A percentile compares a stretch with the other conserved stretches of the same genome.
Conservation (phyloP, 92 coral and sea anemone species). For the Porites cylindrica region DNA sequence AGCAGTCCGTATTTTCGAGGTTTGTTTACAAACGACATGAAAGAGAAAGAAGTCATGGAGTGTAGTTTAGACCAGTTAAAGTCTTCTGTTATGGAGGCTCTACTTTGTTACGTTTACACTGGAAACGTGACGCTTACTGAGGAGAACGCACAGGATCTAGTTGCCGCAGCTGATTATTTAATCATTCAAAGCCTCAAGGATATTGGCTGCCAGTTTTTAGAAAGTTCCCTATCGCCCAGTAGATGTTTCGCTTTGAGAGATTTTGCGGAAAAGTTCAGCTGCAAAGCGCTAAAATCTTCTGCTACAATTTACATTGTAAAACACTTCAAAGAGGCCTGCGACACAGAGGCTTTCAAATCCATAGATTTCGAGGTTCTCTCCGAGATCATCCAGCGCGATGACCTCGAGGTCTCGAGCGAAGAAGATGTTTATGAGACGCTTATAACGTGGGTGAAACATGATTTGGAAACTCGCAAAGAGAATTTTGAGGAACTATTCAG, state of each 20-base stretch:
- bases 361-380: slow-evolving; percentile 60
- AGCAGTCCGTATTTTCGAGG: slow-evolving; percentile 89
- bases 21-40: slow-evolving; percentile 82
- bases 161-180: slow-evolving; percentile 87
- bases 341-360: slow-evolving; percentile 75
- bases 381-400: slow-evolving; percentile 85
- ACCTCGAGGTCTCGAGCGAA: slow-evolving; percentile 76
- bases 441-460: slow-evolving; percentile 72
- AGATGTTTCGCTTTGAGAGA: slow-evolving; percentile 82
- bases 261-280: slow-evolving; percentile 88
- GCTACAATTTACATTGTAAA: slow-evolving; percentile 74
- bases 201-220: slow-evolving; percentile 74
- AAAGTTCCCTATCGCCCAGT: slow-evolving; percentile 63
- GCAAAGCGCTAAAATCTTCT: slow-evolving; percentile 67
- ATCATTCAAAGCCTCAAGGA: slow-evolving; percentile 84
- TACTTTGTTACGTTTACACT: slow-evolving; percentile 78
- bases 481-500: slow-evolving; percentile 76
- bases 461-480: slow-evolving; percentile 55
- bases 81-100: slow-evolving; percentile 71
- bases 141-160: slow-evolving; percentile 74
- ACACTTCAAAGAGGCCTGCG: slow-evolving; percentile 79
- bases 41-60: slow-evolving; percentile 73
- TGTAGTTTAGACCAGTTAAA: slow-evolving; percentile 68
- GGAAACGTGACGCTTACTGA: slow-evolving; percentile 76
- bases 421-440: slow-evolving; percentile 85